Percentiles rank a stretch among this genome's conserved stretches.
These are phyloP conservation scores for Limosa lapponica DNA, from an alignment of 2,797 vertebrate genomes.

Conservation along the genomic window DNA sequence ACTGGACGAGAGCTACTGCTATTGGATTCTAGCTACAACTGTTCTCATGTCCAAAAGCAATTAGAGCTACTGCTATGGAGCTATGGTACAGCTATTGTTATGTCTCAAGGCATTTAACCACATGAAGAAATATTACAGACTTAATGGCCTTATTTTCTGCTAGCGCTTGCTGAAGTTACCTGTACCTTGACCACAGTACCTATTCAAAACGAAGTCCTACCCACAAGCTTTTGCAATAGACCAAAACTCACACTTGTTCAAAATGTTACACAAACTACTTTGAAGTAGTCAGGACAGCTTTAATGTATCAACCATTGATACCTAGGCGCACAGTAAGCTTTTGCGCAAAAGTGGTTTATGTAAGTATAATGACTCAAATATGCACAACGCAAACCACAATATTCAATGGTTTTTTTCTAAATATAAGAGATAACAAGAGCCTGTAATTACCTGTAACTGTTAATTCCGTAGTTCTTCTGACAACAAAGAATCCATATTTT, in stretches of 20 bases:
- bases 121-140: not conserved
- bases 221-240: not conserved
- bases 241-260: not conserved
- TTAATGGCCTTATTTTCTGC: not conserved
- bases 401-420: not conserved
- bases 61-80: not conserved
- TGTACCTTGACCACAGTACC: not conserved
- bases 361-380: not conserved
- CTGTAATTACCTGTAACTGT: conserved; percentile 90
- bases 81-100: not conserved
- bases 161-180: not conserved
- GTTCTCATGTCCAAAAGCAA: not conserved
- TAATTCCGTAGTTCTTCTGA: conserved; percentile 94
- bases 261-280: not conserved
- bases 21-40: not conserved
- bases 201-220: not conserved
- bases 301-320: not conserved
- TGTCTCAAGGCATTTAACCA: not conserved
- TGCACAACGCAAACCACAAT: not conserved
- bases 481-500: conserved; percentile 91
- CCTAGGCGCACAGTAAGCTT: not conserved
- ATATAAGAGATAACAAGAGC: not conserved
- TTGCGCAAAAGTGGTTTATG: not conserved
- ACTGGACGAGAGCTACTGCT: not conserved
- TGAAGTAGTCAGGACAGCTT: not conserved